Percentiles rank a stretch among this genome's conserved stretches.
Conservation (phyloP, 2,113 vertebrate species). For the Corythornis madagascariensis region DNA sequence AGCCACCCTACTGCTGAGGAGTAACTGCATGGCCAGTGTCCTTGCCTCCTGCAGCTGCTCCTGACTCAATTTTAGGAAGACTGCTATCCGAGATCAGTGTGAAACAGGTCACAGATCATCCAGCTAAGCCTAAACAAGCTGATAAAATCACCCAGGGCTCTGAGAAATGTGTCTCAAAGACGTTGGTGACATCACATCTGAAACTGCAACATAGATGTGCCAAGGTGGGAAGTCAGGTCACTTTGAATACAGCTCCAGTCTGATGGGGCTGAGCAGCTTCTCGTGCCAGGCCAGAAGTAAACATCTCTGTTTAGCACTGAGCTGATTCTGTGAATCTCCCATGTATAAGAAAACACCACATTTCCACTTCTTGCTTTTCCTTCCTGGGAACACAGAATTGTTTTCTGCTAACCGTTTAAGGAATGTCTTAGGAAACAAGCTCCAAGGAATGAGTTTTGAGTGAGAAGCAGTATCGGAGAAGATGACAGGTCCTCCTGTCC, state of each 20-base stretch:
- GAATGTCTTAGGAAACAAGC: background rate
- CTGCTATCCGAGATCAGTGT: background rate
- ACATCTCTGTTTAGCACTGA: background rate
- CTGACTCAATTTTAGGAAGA: background rate
- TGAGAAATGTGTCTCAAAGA: background rate
- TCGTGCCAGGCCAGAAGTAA: background rate
- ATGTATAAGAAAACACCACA: rapidly evolving
- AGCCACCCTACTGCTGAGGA: background rate
- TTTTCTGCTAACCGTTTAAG: background rate
- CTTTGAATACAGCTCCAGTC: background rate
- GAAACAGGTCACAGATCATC: background rate
- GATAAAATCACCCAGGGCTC: background rate
- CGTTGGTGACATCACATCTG: background rate
- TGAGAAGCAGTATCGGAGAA: background rate
- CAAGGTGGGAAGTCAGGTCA: background rate
- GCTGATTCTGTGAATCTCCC: background rate
- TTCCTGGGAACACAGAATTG: background rate
- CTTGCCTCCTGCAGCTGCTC: background rate
- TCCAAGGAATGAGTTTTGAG: background rate
- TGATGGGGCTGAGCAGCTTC: background rate
- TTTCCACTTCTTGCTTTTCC: background rate
- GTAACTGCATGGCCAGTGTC: background rate
- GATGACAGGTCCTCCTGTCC: background rate
- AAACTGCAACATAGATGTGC: background rate
- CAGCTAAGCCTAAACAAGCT: background rate